A percentile compares a stretch with the other conserved stretches of the same genome.
These are phyloP conservation scores for Epinotia ramella DNA, from an alignment of 2,888 invertebrate genomes.

Conservation along the genomic window DNA sequence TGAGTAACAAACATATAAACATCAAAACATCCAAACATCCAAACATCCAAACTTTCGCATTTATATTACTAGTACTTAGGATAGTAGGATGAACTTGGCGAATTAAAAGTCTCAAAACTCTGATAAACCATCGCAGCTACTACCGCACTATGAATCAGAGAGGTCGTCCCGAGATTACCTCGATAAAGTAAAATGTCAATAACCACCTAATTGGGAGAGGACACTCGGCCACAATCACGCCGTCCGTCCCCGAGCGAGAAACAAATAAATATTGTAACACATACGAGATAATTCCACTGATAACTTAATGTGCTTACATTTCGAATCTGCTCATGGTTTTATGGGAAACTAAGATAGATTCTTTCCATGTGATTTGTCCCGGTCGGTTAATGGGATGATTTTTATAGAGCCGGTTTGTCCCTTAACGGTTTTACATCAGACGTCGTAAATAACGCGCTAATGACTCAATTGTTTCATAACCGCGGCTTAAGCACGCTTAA, in stretches of 20 bases:
- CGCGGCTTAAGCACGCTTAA: slow-evolving; percentile 4
- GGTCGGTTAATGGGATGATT: slow-evolving; percentile 41
- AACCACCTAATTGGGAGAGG: slow-evolving; percentile 85
- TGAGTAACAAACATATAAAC: no score
- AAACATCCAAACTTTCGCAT: no score
- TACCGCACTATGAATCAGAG: slow-evolving; percentile 71
- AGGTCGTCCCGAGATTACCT: slow-evolving; percentile 72
- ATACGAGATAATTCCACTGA: slow-evolving; percentile 80
- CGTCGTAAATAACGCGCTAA: slow-evolving; percentile 37
- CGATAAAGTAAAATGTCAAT: slow-evolving; percentile 85
- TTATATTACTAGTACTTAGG: no score
- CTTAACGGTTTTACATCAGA: slow-evolving; percentile 23
- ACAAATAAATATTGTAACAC: slow-evolving; percentile 85
- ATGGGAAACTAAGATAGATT: slow-evolving; percentile 77
- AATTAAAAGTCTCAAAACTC: background rate
- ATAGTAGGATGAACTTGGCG: no score
- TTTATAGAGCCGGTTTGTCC: slow-evolving; percentile 44
- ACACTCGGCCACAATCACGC: slow-evolving; percentile 76
- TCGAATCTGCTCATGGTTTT: slow-evolving; percentile 84
- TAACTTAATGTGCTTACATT: slow-evolving; percentile 85
- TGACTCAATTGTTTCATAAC: slow-evolving; percentile 37
- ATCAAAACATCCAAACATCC: no score
- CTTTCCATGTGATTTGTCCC: slow-evolving; percentile 45
- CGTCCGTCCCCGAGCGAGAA: slow-evolving; percentile 73
- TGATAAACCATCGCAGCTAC: background rate